Evolutionary conservation across 2,888 invertebrate species (phyloP), one percentile per base, ranked within the genome.

Genomic region (Patella caerulea): DNA sequence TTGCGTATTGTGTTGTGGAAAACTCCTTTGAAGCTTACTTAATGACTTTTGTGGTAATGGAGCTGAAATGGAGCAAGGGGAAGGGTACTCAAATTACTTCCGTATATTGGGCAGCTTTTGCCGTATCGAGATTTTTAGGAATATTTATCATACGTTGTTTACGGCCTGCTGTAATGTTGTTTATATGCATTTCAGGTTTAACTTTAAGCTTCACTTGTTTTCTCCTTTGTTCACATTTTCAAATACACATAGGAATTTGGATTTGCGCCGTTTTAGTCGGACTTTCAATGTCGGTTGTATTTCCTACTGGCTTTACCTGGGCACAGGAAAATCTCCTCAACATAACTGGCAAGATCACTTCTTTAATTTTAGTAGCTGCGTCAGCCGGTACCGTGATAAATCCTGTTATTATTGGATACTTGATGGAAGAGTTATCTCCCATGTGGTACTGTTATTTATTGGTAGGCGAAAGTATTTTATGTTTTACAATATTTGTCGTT

Each of bases 101-200:
- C 12, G 85, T 90, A 1, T 92, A 90, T 81, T 92, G 92, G 92
- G 91, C 90, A 0, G 85, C 89, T 4, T 92, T 92, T 84, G 90
- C 92, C 4, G 82, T 86, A 2, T 89, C 87, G 3, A 86, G 92
- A 19, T 88, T 90, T 73, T 79, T 88, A 2, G 89, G 90, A 71
- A 90, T 92, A 24, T 87, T 90, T 74, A 82, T 90, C 24, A 88
- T 91, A 0, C 86, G 86, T 17, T 88, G 87, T 71, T 78, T 91
- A 17, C 86, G 83, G 65, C 89, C 91, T 3, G 84, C 87, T 2
- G 84, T 83, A 45, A 89, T 92, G 88, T 79, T 83, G 14, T 53
- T 71, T 29, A 71, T 81, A 14, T 75, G 77, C 52, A 74, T 72
- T 53, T 1, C 65, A 2, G 34, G 52, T 11, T 24, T 80, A 29